These are phyloP conservation scores for Pachyuromys duprasi DNA, from an alignment of 2,797 vertebrate species.

Conservation along the genomic window DNA sequence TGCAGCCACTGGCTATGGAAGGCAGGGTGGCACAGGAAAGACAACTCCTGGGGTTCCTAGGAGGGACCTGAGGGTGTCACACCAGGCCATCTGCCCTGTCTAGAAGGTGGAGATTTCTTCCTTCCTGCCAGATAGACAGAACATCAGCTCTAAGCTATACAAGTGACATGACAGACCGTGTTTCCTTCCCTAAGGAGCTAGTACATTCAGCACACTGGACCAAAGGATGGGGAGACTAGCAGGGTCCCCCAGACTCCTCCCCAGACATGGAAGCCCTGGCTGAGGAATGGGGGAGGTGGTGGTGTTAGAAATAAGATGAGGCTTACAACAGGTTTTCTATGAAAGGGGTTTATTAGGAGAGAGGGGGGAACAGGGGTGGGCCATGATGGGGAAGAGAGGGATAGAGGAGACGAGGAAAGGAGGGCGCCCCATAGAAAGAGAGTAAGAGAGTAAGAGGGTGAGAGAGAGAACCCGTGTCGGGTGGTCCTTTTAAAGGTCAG, in stretches of 20 bases:
- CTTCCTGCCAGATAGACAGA: neutral
- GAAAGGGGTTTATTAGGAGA: too few relatives aligned
- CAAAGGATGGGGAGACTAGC: neutral
- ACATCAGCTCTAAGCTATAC: neutral
- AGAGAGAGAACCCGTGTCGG: too few relatives aligned
- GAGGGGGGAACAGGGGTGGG: too few relatives aligned
- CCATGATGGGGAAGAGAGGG: too few relatives aligned
- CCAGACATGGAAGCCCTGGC: neutral
- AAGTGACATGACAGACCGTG: neutral
- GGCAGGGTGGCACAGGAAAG: constrained; percentile 62
- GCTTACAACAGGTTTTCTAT: too few relatives aligned
- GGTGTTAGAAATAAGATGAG: too few relatives aligned
- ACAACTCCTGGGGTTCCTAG: neutral
- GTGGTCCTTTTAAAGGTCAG: too few relatives aligned
- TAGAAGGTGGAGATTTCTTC: neutral
- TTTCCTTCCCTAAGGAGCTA: neutral
- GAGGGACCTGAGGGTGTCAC: neutral
- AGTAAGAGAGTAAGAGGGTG: too few relatives aligned
- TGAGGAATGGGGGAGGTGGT: neutral
- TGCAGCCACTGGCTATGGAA: neutral
- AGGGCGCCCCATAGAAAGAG: too few relatives aligned
- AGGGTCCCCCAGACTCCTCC: neutral
- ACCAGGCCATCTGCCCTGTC: neutral
- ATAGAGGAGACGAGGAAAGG: too few relatives aligned
- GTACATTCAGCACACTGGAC: neutral